Evolutionary conservation across 2,797 vertebrate species (phyloP), one percentile per base, ranked within the genome.

Genomic region (Morelia viridis): DNA sequence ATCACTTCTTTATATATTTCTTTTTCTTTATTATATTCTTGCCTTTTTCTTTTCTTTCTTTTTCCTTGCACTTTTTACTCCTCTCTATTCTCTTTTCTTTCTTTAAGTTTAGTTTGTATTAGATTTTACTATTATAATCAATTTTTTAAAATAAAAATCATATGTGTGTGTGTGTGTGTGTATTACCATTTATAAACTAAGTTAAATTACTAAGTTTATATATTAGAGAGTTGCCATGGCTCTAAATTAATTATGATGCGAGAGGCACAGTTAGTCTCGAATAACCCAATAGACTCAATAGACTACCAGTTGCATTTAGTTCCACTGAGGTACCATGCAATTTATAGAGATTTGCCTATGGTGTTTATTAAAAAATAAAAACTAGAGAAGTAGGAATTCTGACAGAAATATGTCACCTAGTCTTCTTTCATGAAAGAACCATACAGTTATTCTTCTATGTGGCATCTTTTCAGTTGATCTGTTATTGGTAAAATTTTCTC

Each of bases 321-420:
- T 92, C 89, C 94, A 86, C 64, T 56, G 60, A 58, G 76, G 0
- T 90, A 31, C 11, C 71, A 68, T 83, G 0, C 60, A 35, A 4
- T 60, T 41, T 60, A 31, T 64, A 65, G 61, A 89, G 60, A 90
- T 50, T 86, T 96, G 90, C 88, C 94, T 89, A 92, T 85, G 87
- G 35, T 0, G 0, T 89, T 5, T 35, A 92, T 94, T 35, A 92
- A 11, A 94, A 94, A 94, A 84, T 1, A 65, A 41, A 41, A 41
- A 65, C 87, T 85, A 19, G 68, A 89, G 64, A 28, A 28, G 64
- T 76, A 92, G 92, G 94, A 95, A 92, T 93, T 94, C 95, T 96
- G 92, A 92, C 83, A 93, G 56, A 56, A 15, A 12, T 56, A 4
- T 41, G 5, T 50, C 68, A 50, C 35, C 35, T 83, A 83, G n/a